phyloP scores from a whole-genome alignment of 2,797 vertebrate genomes.

The Tragelaphus oryx region DNA sequence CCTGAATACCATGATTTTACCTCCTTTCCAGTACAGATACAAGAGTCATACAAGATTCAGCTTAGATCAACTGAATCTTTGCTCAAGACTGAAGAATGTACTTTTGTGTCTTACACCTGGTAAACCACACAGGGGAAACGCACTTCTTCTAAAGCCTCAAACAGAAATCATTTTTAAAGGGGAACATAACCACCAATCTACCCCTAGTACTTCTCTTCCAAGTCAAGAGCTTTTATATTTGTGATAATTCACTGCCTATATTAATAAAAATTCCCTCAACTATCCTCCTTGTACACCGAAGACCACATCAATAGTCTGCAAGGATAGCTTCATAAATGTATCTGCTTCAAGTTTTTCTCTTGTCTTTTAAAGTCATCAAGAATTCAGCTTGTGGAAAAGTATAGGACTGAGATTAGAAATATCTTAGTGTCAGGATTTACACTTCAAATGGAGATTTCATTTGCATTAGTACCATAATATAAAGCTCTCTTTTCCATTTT shows the following conservation, averaged over 20 bases:
- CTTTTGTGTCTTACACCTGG: neutral
- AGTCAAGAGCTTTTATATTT: neutral
- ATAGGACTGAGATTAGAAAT: neutral
- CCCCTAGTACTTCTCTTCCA: neutral
- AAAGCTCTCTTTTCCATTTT: neutral
- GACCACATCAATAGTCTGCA: neutral
- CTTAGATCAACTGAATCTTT: neutral
- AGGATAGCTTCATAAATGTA: neutral
- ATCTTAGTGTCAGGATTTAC: neutral
- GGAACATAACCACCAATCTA: neutral
- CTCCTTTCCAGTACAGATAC: neutral
- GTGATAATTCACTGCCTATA: neutral
- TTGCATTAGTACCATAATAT: neutral
- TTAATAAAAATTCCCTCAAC: neutral
- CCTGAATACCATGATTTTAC: neutral
- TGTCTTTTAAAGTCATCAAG: neutral
- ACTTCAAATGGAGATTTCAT: neutral
- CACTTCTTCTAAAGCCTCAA: neutral
- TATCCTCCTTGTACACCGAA: neutral
- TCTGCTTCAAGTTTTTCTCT: neutral
- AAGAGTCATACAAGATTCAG: neutral
- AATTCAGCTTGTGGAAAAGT: neutral
- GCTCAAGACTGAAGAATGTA: neutral
- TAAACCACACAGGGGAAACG: neutral
- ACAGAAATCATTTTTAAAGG: conserved; percentile 30